A percentile compares a stretch with the other conserved stretches of the same genome.
phyloP scores from a whole-genome alignment of 2,113 vertebrate species.

The Oncorhynchus keta region DNA sequence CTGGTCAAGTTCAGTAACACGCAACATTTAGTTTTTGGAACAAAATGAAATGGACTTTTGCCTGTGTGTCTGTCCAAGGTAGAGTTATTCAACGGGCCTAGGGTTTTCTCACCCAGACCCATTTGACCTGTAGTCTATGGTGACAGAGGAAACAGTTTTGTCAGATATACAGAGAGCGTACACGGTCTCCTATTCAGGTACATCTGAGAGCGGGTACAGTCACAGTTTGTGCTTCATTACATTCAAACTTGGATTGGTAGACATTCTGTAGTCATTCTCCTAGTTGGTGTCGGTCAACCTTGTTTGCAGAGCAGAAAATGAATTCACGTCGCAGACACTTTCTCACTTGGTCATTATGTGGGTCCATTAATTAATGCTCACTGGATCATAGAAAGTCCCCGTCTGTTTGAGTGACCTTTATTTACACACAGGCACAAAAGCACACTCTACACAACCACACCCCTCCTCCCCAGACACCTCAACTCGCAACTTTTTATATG shows the following conservation, averaged over 20 bases:
- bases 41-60: too few species aligned
- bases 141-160: neutral
- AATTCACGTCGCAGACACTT: neutral
- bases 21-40: too few species aligned
- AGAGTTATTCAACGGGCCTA: too few species aligned
- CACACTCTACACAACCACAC: slow-evolving; percentile 1
- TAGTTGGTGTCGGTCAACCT: slow-evolving; percentile 33
- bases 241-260: slow-evolving; percentile 3
- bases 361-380: neutral
- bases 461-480: slow-evolving; percentile 38
- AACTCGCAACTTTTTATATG: slow-evolving; percentile 28
- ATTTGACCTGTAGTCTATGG: too few species aligned
- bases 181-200: too few species aligned
- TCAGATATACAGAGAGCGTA: too few species aligned
- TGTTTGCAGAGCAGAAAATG: slow-evolving; percentile 22
- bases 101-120: too few species aligned
- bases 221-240: neutral
- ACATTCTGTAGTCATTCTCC: slow-evolving; percentile 34
- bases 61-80: too few species aligned
- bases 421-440: neutral
- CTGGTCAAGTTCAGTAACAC: too few species aligned
- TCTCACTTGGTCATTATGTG: neutral
- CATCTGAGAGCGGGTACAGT: neutral
- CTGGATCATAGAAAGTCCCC: neutral
- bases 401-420: slow-evolving; percentile 42